Evolutionary conservation across 2,888 invertebrate genomes (phyloP).

Genomic region (Limnephilus marmoratus): DNA sequence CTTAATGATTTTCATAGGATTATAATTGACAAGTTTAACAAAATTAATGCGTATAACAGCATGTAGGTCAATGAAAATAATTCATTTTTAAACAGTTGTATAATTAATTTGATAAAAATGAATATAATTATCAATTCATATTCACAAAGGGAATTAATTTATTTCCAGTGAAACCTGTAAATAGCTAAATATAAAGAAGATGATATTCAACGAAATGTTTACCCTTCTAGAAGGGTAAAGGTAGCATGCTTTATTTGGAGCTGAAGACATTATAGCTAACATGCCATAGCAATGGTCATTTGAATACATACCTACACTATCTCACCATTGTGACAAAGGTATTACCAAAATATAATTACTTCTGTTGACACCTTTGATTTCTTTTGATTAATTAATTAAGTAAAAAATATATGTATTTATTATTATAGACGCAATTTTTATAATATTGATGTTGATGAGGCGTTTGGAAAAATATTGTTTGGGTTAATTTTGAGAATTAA

Average conservation of each 20-base stretch:
- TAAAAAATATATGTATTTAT: neutral
- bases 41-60: too few species aligned
- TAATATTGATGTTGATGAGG: neutral
- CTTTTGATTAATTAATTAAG: neutral
- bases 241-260: neutral
- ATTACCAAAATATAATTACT: neutral
- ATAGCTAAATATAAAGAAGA: neutral
- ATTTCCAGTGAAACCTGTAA: neutral
- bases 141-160: neutral
- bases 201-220: neutral
- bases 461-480: neutral
- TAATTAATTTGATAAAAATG: neutral
- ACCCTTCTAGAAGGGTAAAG: neutral
- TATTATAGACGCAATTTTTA: neutral
- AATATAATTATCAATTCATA: neutral
- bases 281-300: neutral
- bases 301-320: neutral
- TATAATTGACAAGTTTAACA: too few species aligned
- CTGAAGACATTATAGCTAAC: neutral
- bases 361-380: neutral
- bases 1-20: too few species aligned
- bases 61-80: neutral
- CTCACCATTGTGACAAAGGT: slow-evolving; percentile 2
- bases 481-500: neutral
- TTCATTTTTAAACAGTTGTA: neutral